Conservation (phyloP, 2,888 invertebrate genomes). For the Augiades crinisus region DNA sequence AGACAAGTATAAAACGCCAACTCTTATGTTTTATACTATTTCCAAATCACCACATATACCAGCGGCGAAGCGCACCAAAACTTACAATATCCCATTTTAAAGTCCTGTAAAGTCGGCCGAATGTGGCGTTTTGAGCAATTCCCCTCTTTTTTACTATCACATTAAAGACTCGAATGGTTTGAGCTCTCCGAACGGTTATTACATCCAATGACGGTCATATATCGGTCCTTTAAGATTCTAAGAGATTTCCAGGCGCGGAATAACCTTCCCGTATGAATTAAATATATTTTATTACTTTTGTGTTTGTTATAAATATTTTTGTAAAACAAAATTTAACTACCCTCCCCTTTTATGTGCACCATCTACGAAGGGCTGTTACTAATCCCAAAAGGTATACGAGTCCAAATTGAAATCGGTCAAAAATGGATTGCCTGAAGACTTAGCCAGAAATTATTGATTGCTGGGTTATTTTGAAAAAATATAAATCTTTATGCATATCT, state of each 20-base stretch:
- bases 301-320: not conserved
- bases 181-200: slow-evolving; percentile 26
- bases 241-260: slow-evolving; percentile 33
- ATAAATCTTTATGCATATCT: no score
- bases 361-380: no score
- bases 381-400: no score
- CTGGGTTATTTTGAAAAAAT: no score
- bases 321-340: no score
- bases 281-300: slow-evolving; percentile 9
- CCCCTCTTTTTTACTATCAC: slow-evolving; percentile 27
- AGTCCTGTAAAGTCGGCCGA: slow-evolving; percentile 41
- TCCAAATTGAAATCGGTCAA: no score
- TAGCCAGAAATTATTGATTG: no score
- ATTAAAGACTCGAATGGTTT: slow-evolving; percentile 33
- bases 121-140: slow-evolving; percentile 6
- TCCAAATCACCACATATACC: slow-evolving; percentile 25
- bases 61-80: slow-evolving; percentile 45
- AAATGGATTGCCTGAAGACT: no score
- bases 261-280: slow-evolving; percentile 24
- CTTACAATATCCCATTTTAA: slow-evolving; percentile 61
- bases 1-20: slow-evolving; percentile 5
- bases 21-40: slow-evolving; percentile 2
- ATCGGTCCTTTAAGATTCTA: slow-evolving; percentile 35
- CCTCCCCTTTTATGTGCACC: no score
- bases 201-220: slow-evolving; percentile 39